These are phyloP conservation scores for Pedionomus torquatus DNA, from an alignment of 2,113 vertebrate species.

Conservation along the genomic window DNA sequence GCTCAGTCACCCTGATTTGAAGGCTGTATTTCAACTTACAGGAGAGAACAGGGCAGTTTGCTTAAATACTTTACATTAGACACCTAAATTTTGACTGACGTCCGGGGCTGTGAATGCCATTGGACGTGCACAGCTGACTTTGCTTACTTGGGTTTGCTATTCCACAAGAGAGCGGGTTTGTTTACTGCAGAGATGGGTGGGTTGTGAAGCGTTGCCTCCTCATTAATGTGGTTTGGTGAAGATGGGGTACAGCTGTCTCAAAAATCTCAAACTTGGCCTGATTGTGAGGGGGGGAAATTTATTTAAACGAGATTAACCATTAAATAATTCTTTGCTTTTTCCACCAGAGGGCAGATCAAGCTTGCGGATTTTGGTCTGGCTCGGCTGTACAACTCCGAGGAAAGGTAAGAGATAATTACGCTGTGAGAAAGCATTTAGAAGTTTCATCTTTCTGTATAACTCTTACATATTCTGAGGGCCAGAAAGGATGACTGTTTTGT, in stretches of 20 bases:
- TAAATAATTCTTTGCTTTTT: slow-evolving; percentile 64
- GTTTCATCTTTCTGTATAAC: background rate
- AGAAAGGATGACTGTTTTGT: background rate
- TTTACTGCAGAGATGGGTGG: background rate
- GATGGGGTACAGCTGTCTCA: background rate
- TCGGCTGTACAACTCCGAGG: slow-evolving; percentile 86
- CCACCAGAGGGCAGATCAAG: slow-evolving; percentile 87
- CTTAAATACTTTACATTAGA: background rate
- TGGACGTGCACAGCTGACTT: background rate
- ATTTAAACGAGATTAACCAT: background rate
- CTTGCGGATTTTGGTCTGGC: slow-evolving; percentile 88
- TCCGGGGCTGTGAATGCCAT: background rate
- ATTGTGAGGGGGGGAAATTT: background rate
- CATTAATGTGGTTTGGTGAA: background rate
- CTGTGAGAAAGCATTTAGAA: background rate
- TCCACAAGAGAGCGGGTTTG: background rate
- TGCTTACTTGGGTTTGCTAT: background rate
- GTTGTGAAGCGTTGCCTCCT: background rate
- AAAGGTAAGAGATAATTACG: slow-evolving; percentile 78
- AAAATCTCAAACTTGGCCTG: background rate
- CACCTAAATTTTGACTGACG: background rate
- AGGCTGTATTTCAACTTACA: background rate
- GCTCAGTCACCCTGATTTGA: background rate
- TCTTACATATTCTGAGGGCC: background rate
- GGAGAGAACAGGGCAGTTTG: background rate